A percentile compares a stretch with the other conserved stretches of the same genome.
Evolutionary conservation across 2,113 vertebrate species (phyloP).

Genomic region (Chrysemys picta): DNA sequence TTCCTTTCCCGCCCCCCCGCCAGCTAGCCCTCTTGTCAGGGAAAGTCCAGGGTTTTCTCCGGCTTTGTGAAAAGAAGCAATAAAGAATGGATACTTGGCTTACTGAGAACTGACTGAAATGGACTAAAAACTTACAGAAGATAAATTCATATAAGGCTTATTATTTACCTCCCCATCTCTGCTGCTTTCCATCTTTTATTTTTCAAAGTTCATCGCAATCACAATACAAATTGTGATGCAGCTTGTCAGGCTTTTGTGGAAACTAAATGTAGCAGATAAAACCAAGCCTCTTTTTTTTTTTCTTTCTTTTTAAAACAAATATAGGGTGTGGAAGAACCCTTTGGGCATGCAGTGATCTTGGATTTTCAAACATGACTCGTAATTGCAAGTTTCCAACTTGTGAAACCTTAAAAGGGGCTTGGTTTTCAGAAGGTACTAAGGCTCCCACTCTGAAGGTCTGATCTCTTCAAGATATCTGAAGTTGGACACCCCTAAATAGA

Average conservation of each 20-base stretch:
- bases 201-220: not conserved
- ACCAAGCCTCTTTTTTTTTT: not conserved
- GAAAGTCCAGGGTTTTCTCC: not conserved
- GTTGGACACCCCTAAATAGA: not conserved
- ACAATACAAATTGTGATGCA: not conserved
- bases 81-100: not conserved
- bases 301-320: not conserved
- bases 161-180: not conserved
- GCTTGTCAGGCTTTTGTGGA: not conserved
- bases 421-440: not conserved
- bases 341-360: not conserved
- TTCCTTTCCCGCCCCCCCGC: too few species aligned
- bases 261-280: not conserved
- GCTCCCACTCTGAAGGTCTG: not conserved
- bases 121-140: not conserved
- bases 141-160: not conserved
- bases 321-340: accelerated
- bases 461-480: not conserved
- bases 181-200: not conserved
- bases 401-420: not conserved
- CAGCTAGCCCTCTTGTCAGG: not conserved
- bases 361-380: not conserved
- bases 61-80: not conserved
- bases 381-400: not conserved
- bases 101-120: not conserved